phyloP scores from a whole-genome alignment of 2,113 vertebrate species.

The Gadus chalcogrammus region DNA sequence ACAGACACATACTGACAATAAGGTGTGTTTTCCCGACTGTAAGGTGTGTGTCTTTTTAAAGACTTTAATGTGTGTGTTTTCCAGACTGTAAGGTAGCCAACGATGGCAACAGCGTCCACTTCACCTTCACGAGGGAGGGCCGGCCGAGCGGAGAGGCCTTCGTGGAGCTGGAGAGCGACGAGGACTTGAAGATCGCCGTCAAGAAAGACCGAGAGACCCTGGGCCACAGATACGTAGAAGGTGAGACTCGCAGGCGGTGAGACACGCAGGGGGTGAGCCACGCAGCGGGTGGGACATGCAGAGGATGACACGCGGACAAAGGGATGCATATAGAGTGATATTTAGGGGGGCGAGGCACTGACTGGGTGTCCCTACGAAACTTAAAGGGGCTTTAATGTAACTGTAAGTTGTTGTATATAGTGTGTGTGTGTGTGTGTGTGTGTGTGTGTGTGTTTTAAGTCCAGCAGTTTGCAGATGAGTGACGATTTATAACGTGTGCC shows the following conservation, averaged over 20 bases:
- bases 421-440: too few species aligned
- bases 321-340: neutral
- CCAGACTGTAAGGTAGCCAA: neutral
- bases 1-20: neutral
- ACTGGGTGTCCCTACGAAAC: too few species aligned
- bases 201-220: slow-evolving; percentile 6
- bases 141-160: slow-evolving; percentile 1
- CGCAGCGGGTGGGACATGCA: too few species aligned
- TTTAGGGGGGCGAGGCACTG: neutral
- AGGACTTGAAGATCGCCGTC: neutral
- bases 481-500: too few species aligned
- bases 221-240: slow-evolving; percentile 5
- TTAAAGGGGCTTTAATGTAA: too few species aligned
- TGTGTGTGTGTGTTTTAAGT: too few species aligned
- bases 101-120: neutral
- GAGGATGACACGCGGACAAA: too few species aligned
- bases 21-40: neutral
- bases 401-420: too few species aligned
- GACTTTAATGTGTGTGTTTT: neutral
- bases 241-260: neutral
- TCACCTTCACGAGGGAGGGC: neutral
- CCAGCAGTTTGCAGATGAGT: too few species aligned
- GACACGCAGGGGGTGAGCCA: neutral
- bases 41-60: too few species aligned
- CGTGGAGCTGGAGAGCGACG: neutral